Evolutionary conservation across 2,797 vertebrate species (phyloP).

Genomic region (Danio choprae): DNA sequence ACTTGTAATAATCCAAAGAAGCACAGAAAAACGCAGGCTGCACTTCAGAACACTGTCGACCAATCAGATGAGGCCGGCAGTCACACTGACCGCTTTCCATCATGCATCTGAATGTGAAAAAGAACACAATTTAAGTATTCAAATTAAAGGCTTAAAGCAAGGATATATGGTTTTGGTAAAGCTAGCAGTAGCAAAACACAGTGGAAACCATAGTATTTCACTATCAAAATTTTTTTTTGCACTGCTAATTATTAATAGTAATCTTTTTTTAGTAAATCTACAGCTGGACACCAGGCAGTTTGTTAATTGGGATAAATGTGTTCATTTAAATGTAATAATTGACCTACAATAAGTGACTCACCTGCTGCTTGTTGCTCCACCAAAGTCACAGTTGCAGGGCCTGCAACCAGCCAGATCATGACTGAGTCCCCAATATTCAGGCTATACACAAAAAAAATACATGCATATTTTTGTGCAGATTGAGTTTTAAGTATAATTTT

Average conservation of each 20-base stretch:
- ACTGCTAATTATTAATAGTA: neutral
- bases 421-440: slow-evolving; percentile 90
- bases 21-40: slow-evolving; percentile 89
- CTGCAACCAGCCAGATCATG: slow-evolving; percentile 83
- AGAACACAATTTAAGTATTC: neutral
- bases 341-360: slow-evolving; percentile 56
- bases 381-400: slow-evolving; percentile 88
- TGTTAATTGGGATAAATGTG: slow-evolving; percentile 1
- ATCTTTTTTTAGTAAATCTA: neutral
- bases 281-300: slow-evolving; percentile 20
- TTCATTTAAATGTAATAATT: neutral
- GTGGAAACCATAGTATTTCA: too few species aligned
- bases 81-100: slow-evolving; percentile 85
- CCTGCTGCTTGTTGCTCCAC: slow-evolving; percentile 86
- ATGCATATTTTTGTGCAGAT: neutral
- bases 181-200: too few species aligned
- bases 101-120: slow-evolving; percentile 76
- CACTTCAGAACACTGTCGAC: slow-evolving; percentile 84
- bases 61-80: slow-evolving; percentile 83
- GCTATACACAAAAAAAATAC: slow-evolving; percentile 68
- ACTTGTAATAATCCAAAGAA: slow-evolving; percentile 84
- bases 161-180: too few species aligned
- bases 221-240: too few species aligned
- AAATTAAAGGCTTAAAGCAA: neutral
- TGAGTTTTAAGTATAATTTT: neutral